Conservation (phyloP, 2,888 invertebrate species). For the Lacanobia wlatinum region DNA sequence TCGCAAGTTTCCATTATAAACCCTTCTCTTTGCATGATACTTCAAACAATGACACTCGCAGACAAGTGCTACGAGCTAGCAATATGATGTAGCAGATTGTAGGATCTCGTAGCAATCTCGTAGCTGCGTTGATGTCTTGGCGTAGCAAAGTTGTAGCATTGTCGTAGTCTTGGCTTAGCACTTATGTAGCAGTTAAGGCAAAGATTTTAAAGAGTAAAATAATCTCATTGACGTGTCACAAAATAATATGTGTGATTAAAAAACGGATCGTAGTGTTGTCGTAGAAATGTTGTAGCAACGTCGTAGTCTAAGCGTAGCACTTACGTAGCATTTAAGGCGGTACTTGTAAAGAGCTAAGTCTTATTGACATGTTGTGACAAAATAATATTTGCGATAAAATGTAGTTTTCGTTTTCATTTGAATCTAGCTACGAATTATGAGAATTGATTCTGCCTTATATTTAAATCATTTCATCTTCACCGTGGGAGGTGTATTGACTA, state of each 20-base stretch:
- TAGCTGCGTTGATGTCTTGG: slow-evolving; percentile 8
- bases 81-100: slow-evolving; percentile 25
- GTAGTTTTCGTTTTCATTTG: neutral
- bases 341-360: neutral
- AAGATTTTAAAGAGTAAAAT: too few species aligned
- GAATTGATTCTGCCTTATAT: neutral
- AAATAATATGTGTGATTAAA: too few species aligned
- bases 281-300: slow-evolving; percentile 21
- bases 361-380: neutral
- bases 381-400: neutral
- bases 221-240: too few species aligned
- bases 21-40: slow-evolving; percentile 19
- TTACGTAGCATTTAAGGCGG: neutral
- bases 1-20: slow-evolving; percentile 38
- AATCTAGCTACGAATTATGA: neutral
- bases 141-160: slow-evolving; percentile 14
- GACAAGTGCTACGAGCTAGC: slow-evolving; percentile 54
- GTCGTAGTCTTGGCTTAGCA: slow-evolving; percentile 34
- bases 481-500: slow-evolving; percentile 22
- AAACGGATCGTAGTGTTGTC: slow-evolving; percentile 15
- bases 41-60: slow-evolving; percentile 48
- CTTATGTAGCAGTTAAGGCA: neutral
- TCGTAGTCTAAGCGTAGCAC: slow-evolving; percentile 32
- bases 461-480: slow-evolving; percentile 2
- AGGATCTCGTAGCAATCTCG: slow-evolving; percentile 27